Evolutionary conservation across 2,888 invertebrate genomes (phyloP).

Genomic region (Drosophila leonis): DNA sequence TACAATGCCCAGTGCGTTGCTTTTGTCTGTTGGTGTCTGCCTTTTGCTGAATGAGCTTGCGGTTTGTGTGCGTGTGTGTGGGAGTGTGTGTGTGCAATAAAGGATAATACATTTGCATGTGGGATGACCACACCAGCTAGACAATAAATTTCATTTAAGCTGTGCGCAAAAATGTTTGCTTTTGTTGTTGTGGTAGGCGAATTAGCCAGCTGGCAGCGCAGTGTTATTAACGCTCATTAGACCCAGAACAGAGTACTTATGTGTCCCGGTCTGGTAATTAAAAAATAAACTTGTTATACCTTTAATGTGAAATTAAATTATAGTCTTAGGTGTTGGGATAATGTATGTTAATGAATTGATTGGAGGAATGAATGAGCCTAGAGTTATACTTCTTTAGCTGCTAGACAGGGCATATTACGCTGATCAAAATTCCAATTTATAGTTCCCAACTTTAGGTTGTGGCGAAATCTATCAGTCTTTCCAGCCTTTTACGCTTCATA

Average conservation of each 20-base stretch:
- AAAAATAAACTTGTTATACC: slow-evolving; percentile 3
- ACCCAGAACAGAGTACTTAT: slow-evolving; percentile 17
- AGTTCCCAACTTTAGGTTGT: too few species aligned
- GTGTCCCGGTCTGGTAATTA: slow-evolving; percentile 33
- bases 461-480: too few species aligned
- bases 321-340: background rate
- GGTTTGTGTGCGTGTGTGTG: slow-evolving; percentile 30
- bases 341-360: background rate
- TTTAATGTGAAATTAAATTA: background rate
- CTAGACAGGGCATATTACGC: background rate
- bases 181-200: slow-evolving; percentile 20
- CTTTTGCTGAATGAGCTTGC: slow-evolving; percentile 65
- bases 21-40: slow-evolving; percentile 64
- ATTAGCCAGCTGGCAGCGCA: slow-evolving; percentile 31
- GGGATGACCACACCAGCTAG: slow-evolving; percentile 33
- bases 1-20: slow-evolving; percentile 79
- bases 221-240: slow-evolving; percentile 68
- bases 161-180: slow-evolving; percentile 46
- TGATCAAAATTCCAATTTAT: too few species aligned
- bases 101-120: slow-evolving; percentile 64
- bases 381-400: background rate
- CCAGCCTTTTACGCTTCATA: too few species aligned
- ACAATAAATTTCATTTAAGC: slow-evolving; percentile 76
- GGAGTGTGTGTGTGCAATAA: slow-evolving; percentile 28
- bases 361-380: background rate